Evolutionary conservation across 2,797 vertebrate species (phyloP).

Genomic region (Mormyrus hasselquistii): DNA sequence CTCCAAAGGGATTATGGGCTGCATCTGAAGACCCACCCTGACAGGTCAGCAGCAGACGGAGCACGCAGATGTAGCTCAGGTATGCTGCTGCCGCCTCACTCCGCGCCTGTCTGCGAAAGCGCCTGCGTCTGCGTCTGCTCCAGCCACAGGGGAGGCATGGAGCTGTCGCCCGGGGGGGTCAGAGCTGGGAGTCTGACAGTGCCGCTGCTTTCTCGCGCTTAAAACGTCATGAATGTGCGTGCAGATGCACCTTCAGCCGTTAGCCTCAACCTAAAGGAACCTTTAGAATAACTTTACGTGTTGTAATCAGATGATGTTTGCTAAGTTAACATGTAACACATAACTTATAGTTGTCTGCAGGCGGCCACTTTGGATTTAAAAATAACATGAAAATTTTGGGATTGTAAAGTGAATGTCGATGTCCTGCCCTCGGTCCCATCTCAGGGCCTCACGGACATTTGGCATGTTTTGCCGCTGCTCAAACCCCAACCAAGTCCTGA

Average conservation of each 20-base stretch:
- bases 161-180: background rate
- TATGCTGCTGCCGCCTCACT: background rate
- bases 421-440: background rate
- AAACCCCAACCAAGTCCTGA: background rate
- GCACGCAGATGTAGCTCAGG: constrained; percentile 18
- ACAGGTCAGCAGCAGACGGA: constrained; percentile 9
- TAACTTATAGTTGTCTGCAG: background rate
- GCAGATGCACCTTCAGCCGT: background rate
- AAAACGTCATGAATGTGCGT: background rate
- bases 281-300: background rate
- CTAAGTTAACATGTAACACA: background rate
- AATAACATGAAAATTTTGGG: background rate
- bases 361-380: background rate
- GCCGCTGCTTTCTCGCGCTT: background rate
- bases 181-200: background rate
- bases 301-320: background rate
- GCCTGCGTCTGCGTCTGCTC: background rate
- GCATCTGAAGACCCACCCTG: background rate
- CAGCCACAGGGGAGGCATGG: background rate
- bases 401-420: background rate
- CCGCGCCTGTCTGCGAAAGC: background rate
- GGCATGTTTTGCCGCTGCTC: background rate
- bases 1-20: constrained; percentile 4
- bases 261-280: background rate
- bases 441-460: background rate